A percentile compares a stretch with the other conserved stretches of the same genome.
These are phyloP conservation scores for Mythimna ferrago DNA, from an alignment of 2,888 invertebrate species.

Conservation along the genomic window DNA sequence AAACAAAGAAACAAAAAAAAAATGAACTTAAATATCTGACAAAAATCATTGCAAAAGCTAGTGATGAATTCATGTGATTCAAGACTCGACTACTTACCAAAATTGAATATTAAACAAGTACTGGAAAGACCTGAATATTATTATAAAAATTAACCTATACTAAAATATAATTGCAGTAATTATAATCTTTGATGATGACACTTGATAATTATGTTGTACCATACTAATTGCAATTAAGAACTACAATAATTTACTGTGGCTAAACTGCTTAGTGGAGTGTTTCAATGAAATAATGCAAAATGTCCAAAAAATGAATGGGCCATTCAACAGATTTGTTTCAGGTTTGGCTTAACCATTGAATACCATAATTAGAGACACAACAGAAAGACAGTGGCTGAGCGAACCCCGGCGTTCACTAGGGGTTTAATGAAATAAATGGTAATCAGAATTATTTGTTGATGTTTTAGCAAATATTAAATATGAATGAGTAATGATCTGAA, in stretches of 20 bases:
- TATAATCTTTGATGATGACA: background rate
- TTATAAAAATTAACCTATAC: background rate
- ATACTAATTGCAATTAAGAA: background rate
- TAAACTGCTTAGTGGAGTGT: background rate
- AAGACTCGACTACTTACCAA: background rate
- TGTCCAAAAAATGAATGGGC: background rate
- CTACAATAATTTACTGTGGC: background rate
- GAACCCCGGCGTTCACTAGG: too few relatives aligned
- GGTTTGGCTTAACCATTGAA: too few relatives aligned
- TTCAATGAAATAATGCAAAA: constrained; percentile 2
- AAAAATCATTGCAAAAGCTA: background rate
- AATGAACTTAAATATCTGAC: background rate
- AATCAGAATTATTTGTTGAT: background rate
- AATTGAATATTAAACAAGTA: too few relatives aligned
- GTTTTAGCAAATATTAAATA: background rate
- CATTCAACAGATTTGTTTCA: too few relatives aligned
- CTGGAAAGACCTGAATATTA: too few relatives aligned
- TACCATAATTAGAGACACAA: too few relatives aligned
- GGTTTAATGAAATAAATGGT: too few relatives aligned
- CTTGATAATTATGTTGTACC: background rate
- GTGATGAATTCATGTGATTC: background rate
- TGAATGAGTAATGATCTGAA: background rate
- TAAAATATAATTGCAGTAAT: background rate
- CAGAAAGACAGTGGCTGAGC: too few relatives aligned
- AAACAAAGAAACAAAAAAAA: background rate